Conservation (phyloP, 2,113 vertebrate species). For the Neomonachus schauinslandi region DNA sequence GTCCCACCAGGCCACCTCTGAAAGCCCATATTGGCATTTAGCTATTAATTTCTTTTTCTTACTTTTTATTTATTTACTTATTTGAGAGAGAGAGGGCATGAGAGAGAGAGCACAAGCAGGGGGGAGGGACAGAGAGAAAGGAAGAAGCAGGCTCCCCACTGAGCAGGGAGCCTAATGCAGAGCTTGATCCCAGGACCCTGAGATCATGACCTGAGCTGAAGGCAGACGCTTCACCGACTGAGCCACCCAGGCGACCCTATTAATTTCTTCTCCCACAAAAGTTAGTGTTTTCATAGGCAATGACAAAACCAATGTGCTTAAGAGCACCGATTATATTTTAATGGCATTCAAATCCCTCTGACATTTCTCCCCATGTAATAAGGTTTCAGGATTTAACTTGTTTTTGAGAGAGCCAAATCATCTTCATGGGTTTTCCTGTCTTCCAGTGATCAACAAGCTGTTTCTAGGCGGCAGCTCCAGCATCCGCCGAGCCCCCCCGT, state of each 20-base stretch:
- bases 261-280: not conserved
- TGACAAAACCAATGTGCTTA: not conserved
- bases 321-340: constrained; percentile 10
- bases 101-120: not conserved
- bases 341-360: constrained; percentile 1
- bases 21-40: not conserved
- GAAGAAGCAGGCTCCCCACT: not conserved
- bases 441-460: not conserved
- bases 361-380: not conserved
- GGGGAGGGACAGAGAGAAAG: not conserved
- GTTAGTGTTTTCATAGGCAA: not conserved
- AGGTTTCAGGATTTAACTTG: not conserved
- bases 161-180: not conserved
- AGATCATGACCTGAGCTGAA: not conserved
- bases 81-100: not conserved
- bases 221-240: not conserved
- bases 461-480: fast-evolving
- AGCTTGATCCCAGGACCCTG: not conserved
- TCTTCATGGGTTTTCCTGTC: not conserved
- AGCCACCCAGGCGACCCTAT: not conserved
- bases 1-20: not conserved
- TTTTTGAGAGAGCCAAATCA: constrained; percentile 22
- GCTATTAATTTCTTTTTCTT: not conserved
- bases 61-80: not conserved
- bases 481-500: fast-evolving